Base-by-base conservation (phyloP, 2,113 vertebrate genomes). In the Chionis minor region DNA sequence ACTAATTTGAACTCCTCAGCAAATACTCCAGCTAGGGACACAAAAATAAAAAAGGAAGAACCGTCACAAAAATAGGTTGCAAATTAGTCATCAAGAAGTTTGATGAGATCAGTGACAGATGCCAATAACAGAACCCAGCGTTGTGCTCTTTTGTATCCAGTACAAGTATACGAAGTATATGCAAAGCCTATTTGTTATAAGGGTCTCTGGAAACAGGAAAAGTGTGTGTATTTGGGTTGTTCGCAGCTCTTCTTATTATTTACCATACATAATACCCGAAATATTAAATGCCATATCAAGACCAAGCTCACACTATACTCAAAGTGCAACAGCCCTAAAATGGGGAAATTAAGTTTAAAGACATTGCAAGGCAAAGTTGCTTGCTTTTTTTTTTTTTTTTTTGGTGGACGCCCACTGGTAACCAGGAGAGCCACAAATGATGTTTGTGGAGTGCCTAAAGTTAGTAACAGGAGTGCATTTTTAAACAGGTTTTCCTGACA, bases 71-170 rank as follows among this genome's bases (percentile, higher is more conserved):
- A 96, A 80, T 75, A 62, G 33, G 42, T 78, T 63, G 55, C 38
- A 86, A 94, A 95, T 86, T 80, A 90, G n/a, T 80, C 45, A 88
- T 78, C 51, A 38, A 88, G 74, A 88, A 86, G 51, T 90, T 86
- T 81, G 79, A 77, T 62, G 81, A 86, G 27, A 56, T 72, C 52
- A 58, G 59, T 82, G 90, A 54, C 24, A 85, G 66, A 73, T 83
- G 63, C 74, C 66, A 82, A 35, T 81, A 88, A 66, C 16, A 80
- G 54, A 87, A 69, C 9, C 8, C 54, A 80, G 65, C 8, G 3
- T 12, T 89, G 24, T 23, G 44, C 19, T 80, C 54, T 72, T 82
- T 12, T 71, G 28, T n/a, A 80, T 42, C 49, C 22, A 70, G 12
- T 77, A 40, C 5, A 49, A 89, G 45, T 32, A 54, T 8, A 35